Evolutionary conservation across 2,797 vertebrate genomes (phyloP), one percentile per base, ranked within the genome.

Genomic region (Spinibarbus caldwelli): DNA sequence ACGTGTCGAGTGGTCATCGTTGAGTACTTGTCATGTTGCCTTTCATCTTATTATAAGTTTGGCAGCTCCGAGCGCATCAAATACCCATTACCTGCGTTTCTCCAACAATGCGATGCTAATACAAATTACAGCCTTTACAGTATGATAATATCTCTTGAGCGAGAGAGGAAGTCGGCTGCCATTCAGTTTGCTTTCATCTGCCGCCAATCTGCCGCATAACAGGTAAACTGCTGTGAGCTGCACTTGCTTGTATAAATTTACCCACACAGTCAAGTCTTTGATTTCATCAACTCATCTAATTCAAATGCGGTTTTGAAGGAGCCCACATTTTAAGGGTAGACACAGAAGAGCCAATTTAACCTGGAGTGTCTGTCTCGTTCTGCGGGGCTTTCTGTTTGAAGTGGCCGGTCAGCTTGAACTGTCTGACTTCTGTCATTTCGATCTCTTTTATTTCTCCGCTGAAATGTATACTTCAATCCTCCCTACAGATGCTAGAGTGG

Each of bases 361-460:
- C 97, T 96, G 95, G 95, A 98, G 97, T 97, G 96, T 97, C 95
- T 97, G 96, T 97, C 95, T 95, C 96, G 91, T 92, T 92, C 89
- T 90, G 90, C 88, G 87, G 92, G 94, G 93, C 94, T 95, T 95
- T 96, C 96, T 95, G 96, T 97, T 98, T 99, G 96, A 98, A 99
- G 97, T 97, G 96, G 96, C 95, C 94, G 97, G 97, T 97, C 97
- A 97, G 97, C 97, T 97, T 97, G 97, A 99, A 97, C 97, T 95
- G 97, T 95, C 97, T 97, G 97, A 97, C 97, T 98, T 98, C 97
- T 98, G 97, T 97, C 97, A 96, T 97, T 98, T 98, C 95, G 93
- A 96, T 94, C 94, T 96, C 95, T 96, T 97, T 97, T 97, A 96
- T 96, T 97, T 98, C 96, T 97, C 96, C 96, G 93, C 96, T 96